Evolutionary conservation across 1,140 invertebrate species (phyloP).

Genomic region (Trichomalopsis sarcophagae): DNA sequence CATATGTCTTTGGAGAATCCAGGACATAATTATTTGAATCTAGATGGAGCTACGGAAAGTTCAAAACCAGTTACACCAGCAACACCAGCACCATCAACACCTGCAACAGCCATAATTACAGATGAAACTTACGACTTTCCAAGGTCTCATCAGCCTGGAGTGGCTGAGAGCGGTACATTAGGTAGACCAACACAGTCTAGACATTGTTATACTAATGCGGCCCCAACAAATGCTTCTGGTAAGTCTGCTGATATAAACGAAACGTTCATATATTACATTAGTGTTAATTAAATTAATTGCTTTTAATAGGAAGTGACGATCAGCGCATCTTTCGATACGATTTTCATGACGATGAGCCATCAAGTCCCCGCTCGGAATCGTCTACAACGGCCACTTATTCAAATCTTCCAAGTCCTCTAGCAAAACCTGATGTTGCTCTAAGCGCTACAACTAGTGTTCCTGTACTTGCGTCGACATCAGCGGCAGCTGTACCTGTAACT

Average conservation of each 20-base stretch:
- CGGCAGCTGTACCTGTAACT: constrained; percentile 57
- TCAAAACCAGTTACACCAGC: constrained; percentile 58
- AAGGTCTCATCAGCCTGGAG: constrained; percentile 78
- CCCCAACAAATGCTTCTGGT: constrained; percentile 73
- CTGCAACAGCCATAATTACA: constrained; percentile 60
- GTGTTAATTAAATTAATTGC: neutral
- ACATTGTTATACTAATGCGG: constrained; percentile 85
- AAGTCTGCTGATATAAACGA: neutral
- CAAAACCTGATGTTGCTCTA: constrained; percentile 62
- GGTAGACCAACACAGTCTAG: constrained; percentile 66
- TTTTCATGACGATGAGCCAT: constrained; percentile 75
- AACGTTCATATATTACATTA: neutral
- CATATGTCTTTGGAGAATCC: constrained; percentile 73
- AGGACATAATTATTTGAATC: constrained; percentile 77
- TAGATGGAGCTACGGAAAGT: constrained; percentile 71
- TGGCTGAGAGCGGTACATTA: constrained; percentile 57
- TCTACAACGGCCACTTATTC: constrained; percentile 76
- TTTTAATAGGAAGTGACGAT: constrained; percentile 69
- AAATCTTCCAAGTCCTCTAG: constrained; percentile 77
- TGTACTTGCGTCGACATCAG: neutral
- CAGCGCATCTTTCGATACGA: constrained; percentile 79
- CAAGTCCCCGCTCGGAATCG: constrained; percentile 76
- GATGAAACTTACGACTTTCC: constrained; percentile 86
- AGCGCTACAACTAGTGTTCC: neutral
- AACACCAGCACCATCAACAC: constrained; percentile 67